These are phyloP conservation scores for Dexiosoma caninum DNA, from an alignment of 2,888 invertebrate species.

Conservation along the genomic window DNA sequence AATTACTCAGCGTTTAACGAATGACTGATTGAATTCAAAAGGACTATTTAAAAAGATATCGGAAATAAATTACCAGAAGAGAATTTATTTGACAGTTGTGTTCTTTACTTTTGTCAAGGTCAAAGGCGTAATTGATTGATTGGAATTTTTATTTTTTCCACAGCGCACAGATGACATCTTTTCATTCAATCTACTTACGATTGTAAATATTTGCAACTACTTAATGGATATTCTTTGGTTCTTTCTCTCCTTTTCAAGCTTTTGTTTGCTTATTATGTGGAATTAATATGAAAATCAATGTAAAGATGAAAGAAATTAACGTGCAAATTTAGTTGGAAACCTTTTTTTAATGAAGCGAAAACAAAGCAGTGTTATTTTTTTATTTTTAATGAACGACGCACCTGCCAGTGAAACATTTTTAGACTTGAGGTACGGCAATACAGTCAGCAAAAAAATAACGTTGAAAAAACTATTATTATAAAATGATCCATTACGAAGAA, in stretches of 20 bases:
- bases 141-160: neutral
- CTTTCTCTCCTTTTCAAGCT: neutral
- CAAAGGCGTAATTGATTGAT: slow-evolving; percentile 13
- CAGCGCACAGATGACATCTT: neutral
- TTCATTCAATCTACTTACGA: neutral
- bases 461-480: no score
- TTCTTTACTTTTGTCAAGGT: slow-evolving; percentile 11
- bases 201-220: slow-evolving; percentile 32
- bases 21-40: slow-evolving; percentile 41
- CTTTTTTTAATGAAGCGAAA: neutral
- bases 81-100: slow-evolving; percentile 11
- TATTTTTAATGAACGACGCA: no score
- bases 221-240: neutral
- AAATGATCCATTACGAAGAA: no score
- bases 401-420: no score
- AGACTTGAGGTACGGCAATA: no score
- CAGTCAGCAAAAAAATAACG: no score
- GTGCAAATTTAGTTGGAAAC: neutral
- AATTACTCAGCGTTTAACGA: slow-evolving; percentile 28
- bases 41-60: slow-evolving; percentile 34
- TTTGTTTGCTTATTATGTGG: neutral
- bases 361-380: no score
- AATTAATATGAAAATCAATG: slow-evolving; percentile 18
- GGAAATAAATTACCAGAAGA: slow-evolving; percentile 53
- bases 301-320: neutral